Base-by-base conservation (phyloP, 2,797 vertebrate species). In the Enteromius mattozi region DNA sequence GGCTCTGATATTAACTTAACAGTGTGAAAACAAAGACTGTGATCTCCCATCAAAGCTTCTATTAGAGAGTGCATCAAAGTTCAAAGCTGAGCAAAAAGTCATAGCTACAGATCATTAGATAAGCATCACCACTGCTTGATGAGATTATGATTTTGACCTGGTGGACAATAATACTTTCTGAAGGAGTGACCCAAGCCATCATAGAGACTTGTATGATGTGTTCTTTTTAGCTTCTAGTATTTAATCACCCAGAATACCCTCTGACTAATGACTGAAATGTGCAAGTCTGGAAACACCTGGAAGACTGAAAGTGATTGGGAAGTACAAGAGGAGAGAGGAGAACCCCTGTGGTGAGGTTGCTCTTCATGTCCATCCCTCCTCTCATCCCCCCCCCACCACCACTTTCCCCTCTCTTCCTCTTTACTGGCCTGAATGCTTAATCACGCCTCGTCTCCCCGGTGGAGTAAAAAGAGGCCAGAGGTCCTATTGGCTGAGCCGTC, bases 401-500 rank as follows among this genome's bases (percentile, higher is more conserved):
- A 89, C 90, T 81, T 75, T 81, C 86, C 81, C n/a, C 35, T 63
- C 30, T 65, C 91, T 94, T 93, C 91, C 80, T 84, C 93, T 93
- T 83, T 84, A 91, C 91, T 93, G 90, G 89, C 90, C 93, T 93
- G 93, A 92, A 95, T 93, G 90, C 88, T 87, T 95, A 93, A 95
- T 94, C 90, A 89, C 30, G 86, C 87, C 66, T 86, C 81, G 89
- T 92, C 92, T 94, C 93, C 91, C 90, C 87, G 90, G 87, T 92
- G 84, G 90, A 85, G 81, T 79, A 92, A 92, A 92, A 94, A 94
- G 92, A 94, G 37, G 83, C 71, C 86, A 78, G 82, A 74, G 68
- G 70, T 82, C 71, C 90, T 88, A 95, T 94, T 95, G 94, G 93
- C 75, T 74, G 37, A 75, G 65, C 37, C 35, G 2, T 12, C 37